Conservation (phyloP, 2,113 vertebrate genomes). For the Fulmarus glacialis region DNA sequence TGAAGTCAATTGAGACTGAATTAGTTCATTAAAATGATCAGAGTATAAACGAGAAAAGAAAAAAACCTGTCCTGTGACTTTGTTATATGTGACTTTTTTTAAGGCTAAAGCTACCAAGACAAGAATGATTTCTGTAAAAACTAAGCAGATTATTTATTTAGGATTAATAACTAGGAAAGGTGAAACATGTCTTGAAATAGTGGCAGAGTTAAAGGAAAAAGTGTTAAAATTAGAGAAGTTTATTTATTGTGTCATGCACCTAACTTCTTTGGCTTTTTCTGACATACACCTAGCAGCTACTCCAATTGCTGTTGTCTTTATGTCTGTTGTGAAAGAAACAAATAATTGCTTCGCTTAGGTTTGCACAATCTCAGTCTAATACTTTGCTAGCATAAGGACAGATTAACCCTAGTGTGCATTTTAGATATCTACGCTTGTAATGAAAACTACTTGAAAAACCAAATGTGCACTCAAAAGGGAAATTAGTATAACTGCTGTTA, state of each 20-base stretch:
- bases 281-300: conserved; percentile 30
- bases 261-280: conserved; percentile 32
- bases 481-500: conserved; percentile 69
- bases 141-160: not conserved
- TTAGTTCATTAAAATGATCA: conserved; percentile 17
- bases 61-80: not conserved
- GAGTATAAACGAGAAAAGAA: not conserved
- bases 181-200: not conserved
- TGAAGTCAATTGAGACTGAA: conserved; percentile 43
- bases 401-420: conserved; percentile 55
- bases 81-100: not conserved
- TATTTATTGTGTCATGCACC: conserved; percentile 25
- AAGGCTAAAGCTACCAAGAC: not conserved
- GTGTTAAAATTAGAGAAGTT: not conserved
- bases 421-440: conserved; percentile 60
- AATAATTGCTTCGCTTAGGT: conserved; percentile 55
- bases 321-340: conserved; percentile 34
- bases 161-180: not conserved
- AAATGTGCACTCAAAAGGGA: conserved; percentile 71
- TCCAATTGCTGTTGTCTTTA: conserved; percentile 13
- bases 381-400: conserved; percentile 49
- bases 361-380: conserved; percentile 50
- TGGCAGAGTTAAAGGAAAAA: conserved; percentile 19
- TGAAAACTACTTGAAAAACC: conserved; percentile 68
- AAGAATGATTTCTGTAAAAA: not conserved